A percentile compares a stretch with the other conserved stretches of the same genome.
Evolutionary conservation across 2,113 vertebrate genomes (phyloP).

Genomic region (Etia nguti): DNA sequence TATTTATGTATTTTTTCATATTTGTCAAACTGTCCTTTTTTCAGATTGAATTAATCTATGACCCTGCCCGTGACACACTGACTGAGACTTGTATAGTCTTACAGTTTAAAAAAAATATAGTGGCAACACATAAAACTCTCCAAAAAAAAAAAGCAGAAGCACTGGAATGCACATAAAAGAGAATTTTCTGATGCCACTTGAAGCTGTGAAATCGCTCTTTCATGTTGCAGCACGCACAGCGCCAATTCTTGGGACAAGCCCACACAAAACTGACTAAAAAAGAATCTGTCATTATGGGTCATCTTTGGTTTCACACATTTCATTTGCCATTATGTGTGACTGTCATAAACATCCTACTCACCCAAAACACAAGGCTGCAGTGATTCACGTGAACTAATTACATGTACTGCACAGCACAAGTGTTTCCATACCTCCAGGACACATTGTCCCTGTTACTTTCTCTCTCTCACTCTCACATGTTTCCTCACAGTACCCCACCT

Average conservation of each 20-base stretch:
- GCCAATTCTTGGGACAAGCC: conserved; percentile 42
- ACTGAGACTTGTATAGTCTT: not conserved
- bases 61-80: not conserved
- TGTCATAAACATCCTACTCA: conserved; percentile 45
- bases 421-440: conserved; percentile 19
- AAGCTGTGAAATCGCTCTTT: conserved; percentile 62
- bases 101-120: not conserved
- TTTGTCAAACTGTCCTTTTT: not conserved
- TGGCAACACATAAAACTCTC: not conserved
- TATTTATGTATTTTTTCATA: not conserved
- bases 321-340: conserved; percentile 19
- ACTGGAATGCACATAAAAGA: conserved; percentile 53
- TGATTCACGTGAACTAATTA: conserved; percentile 46
- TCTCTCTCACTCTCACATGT: not conserved
- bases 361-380: not conserved
- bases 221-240: conserved; percentile 13
- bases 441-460: not conserved
- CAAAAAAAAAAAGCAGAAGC: conserved; percentile 8
- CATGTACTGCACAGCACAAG: not conserved
- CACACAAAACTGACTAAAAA: conserved; percentile 46
- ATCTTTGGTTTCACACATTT: conserved; percentile 43
- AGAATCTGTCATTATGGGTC: conserved; percentile 43
- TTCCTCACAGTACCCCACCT: not conserved
- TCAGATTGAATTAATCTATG: not conserved
- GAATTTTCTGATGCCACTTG: conserved; percentile 40